Conservation (phyloP, 2,797 vertebrate species). For the Synanceia verrucosa region DNA sequence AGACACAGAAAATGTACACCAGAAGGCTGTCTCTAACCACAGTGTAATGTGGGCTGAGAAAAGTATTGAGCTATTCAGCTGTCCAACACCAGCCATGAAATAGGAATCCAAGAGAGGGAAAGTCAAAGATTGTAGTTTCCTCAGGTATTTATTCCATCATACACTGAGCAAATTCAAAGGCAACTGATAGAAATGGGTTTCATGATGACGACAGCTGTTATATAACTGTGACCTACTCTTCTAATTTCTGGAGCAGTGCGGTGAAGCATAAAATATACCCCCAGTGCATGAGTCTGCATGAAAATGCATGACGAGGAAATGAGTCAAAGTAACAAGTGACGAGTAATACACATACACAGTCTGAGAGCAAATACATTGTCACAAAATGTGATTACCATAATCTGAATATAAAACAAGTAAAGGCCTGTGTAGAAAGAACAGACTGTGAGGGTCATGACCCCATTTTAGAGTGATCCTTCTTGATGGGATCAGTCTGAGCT, state of each 20-base stretch:
- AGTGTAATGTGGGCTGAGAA: slow-evolving; percentile 28
- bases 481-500: slow-evolving; percentile 66
- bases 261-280: slow-evolving; percentile 50
- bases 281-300: slow-evolving; percentile 13
- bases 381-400: slow-evolving; percentile 7
- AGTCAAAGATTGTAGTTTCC: background rate
- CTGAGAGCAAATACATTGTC: background rate
- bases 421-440: background rate
- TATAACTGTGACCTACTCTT: slow-evolving; percentile 78
- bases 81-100: slow-evolving; percentile 3
- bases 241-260: slow-evolving; percentile 57
- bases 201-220: slow-evolving; percentile 60
- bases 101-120: background rate
- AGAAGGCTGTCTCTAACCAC: slow-evolving; percentile 17
- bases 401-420: slow-evolving; percentile 24
- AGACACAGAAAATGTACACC: background rate
- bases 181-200: slow-evolving; percentile 13
- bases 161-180: slow-evolving; percentile 9
- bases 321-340: background rate
- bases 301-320: slow-evolving; percentile 18
- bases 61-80: background rate
- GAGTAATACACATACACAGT: background rate
- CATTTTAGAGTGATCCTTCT: slow-evolving; percentile 48
- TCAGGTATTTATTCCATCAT: slow-evolving; percentile 12
- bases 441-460: slow-evolving; percentile 33